Conservation (phyloP, 1,140 invertebrate species). For the Doryteuthis pealeii region DNA sequence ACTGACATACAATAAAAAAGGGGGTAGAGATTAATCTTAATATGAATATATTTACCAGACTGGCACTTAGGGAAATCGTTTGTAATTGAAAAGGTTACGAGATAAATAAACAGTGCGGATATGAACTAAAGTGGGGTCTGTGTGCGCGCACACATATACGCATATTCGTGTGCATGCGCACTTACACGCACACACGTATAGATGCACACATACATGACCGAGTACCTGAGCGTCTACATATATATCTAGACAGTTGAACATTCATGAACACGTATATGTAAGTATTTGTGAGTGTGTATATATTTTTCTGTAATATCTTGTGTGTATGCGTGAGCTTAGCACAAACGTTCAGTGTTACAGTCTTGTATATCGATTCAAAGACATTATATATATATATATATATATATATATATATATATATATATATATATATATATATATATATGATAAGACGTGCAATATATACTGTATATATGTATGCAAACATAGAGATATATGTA, state of each 20-base stretch:
- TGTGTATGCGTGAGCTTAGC: not conserved
- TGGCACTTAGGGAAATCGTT: too few species aligned
- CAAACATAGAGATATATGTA: not conserved
- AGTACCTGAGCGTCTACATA: not conserved
- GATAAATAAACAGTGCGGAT: too few species aligned
- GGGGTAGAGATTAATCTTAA: too few species aligned
- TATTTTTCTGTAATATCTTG: not conserved
- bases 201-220: not conserved
- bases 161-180: too few species aligned
- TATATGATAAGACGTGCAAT: too few species aligned
- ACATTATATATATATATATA: not conserved
- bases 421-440: conserved; percentile 4
- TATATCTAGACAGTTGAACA: not conserved
- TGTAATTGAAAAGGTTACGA: too few species aligned
- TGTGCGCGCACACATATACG: too few species aligned
- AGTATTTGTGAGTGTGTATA: not conserved
- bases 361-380: not conserved
- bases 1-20: too few species aligned
- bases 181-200: too few species aligned
- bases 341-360: not conserved
- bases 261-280: not conserved
- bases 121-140: too few species aligned
- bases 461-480: not conserved
- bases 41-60: too few species aligned
- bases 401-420: not conserved